Conservation (phyloP, 1,140 invertebrate species). For the Drosophila leontia region DNA sequence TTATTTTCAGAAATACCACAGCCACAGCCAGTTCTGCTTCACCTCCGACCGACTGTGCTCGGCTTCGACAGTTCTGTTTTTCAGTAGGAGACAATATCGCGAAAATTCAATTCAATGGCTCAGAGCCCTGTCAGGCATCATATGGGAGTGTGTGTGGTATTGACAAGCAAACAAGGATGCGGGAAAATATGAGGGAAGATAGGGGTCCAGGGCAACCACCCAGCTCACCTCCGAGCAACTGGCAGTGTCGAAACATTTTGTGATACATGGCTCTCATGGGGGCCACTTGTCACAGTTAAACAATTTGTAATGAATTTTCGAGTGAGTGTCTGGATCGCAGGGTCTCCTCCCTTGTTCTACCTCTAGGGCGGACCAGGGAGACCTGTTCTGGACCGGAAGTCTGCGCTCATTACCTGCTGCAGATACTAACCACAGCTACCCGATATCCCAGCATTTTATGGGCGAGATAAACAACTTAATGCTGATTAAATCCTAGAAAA, state of each 20-base stretch:
- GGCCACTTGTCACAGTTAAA: constrained; percentile 55
- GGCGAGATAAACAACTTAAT: constrained; percentile 19
- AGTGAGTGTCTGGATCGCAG: constrained; percentile 16
- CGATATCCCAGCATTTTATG: neutral
- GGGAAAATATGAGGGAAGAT: neutral
- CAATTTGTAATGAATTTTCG: constrained; percentile 63
- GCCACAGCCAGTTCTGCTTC: neutral
- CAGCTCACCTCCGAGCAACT: neutral
- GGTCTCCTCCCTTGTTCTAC: too few species aligned
- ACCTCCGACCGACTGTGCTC: neutral
- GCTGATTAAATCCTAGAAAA: constrained; percentile 2
- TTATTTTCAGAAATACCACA: constrained; percentile 6
- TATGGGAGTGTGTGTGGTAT: constrained; percentile 28
- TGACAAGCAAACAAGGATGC: constrained; percentile 9
- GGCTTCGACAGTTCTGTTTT: neutral
- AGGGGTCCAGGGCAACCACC: constrained; percentile 8
- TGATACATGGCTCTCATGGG: constrained; percentile 38
- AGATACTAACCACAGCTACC: neutral
- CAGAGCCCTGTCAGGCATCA: constrained; percentile 17
- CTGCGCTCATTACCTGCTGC: neutral
- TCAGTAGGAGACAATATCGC: constrained; percentile 40
- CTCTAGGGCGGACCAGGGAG: neutral
- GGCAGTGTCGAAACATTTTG: constrained; percentile 11
- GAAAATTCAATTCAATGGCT: constrained; percentile 59
- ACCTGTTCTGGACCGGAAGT: neutral